Conservation (phyloP, 2,888 invertebrate genomes). For the Metellina segmentata region DNA sequence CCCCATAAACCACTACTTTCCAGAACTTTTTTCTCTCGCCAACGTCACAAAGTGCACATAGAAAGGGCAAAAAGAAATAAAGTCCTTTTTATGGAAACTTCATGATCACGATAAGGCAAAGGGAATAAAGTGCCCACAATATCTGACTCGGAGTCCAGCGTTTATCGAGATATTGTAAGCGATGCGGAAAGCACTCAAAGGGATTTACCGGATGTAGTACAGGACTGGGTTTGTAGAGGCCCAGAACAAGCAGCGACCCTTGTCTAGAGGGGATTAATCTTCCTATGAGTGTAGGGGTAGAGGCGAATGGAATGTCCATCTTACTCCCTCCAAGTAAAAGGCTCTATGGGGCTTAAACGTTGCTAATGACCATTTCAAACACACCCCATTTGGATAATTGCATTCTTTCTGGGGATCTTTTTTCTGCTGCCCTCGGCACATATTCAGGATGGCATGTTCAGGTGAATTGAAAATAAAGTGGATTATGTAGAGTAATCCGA, state of each 20-base stretch:
- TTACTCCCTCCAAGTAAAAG: not conserved
- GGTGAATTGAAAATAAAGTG: too few species aligned
- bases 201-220: not conserved
- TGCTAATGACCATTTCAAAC: not conserved
- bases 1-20: not conserved
- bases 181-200: not conserved
- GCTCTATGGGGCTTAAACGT: not conserved
- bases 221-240: not conserved
- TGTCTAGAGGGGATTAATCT: not conserved
- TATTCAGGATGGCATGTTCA: too few species aligned
- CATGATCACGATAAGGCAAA: not conserved
- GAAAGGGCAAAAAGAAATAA: not conserved
- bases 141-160: not conserved
- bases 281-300: not conserved
- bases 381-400: not conserved
- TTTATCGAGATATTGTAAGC: not conserved
- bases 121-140: not conserved
- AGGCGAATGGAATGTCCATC: not conserved
- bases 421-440: not conserved
- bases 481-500: too few species aligned
- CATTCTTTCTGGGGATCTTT: not conserved
- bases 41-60: too few species aligned
- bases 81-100: not conserved
- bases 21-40: not conserved
- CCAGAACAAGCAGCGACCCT: not conserved